Percentiles rank a stretch among this genome's conserved stretches.
Conservation (phyloP, 2,113 vertebrate species). For the Indri indri region DNA sequence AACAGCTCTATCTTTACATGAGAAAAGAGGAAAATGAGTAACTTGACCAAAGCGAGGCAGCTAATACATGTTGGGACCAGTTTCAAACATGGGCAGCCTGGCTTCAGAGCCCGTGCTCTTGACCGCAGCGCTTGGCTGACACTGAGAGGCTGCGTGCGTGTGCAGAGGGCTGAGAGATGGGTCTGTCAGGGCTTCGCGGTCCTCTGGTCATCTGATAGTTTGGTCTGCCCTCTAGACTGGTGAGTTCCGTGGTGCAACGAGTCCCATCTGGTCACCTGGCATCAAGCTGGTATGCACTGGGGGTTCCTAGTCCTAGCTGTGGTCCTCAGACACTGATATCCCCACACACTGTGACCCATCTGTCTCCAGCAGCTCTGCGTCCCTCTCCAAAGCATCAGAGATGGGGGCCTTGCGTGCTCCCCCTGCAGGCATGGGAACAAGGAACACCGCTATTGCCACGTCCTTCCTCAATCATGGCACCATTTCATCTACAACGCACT, state of each 20-base stretch:
- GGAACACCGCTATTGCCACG: neutral
- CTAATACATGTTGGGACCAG: neutral
- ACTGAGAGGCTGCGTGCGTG: neutral
- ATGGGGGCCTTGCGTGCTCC: neutral
- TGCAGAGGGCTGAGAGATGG: neutral
- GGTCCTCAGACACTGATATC: neutral
- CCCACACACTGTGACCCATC: neutral
- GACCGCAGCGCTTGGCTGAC: neutral
- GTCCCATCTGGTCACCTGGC: too few relatives aligned
- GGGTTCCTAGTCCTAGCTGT: neutral
- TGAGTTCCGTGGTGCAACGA: rapidly evolving
- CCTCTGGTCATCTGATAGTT: rapidly evolving
- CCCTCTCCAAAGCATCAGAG: neutral
- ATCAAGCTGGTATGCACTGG: neutral
- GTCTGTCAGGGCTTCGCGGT: rapidly evolving
- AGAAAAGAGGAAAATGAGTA: neutral
- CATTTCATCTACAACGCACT: neutral
- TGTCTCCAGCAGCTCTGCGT: neutral
- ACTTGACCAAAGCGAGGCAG: neutral
- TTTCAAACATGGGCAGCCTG: neutral
- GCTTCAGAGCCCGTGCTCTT: neutral
- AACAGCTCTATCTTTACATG: neutral
- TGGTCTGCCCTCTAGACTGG: neutral
- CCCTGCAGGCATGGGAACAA: too few relatives aligned
- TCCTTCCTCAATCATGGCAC: neutral